Conservation (phyloP, 2,113 vertebrate species). For the Thryonomys swinderianus region DNA sequence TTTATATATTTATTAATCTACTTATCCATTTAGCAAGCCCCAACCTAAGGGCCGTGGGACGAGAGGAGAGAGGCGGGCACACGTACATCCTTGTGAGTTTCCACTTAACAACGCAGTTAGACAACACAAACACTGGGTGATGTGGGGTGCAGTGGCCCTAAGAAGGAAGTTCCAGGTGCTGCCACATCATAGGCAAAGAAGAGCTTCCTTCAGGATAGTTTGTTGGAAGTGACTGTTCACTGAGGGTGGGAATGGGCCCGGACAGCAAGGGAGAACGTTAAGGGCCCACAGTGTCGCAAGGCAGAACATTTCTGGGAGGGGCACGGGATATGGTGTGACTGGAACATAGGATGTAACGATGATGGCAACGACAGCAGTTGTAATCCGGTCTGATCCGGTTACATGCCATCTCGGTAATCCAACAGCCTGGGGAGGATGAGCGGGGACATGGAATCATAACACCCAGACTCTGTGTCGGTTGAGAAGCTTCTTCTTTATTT, state of each 20-base stretch:
- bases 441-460: too few relatives aligned
- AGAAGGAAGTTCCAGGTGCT: neutral
- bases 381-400: too few relatives aligned
- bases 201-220: neutral
- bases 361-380: neutral
- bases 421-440: too few relatives aligned
- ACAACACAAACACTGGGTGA: neutral
- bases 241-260: neutral
- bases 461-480: too few relatives aligned
- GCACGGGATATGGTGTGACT: neutral
- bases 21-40: neutral
- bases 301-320: neutral
- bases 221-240: neutral
- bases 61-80: neutral
- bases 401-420: too few relatives aligned
- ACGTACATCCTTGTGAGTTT: neutral
- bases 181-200: neutral
- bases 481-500: too few relatives aligned
- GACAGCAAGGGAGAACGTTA: neutral
- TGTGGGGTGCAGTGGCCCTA: neutral
- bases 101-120: neutral
- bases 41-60: neutral
- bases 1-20: conserved; percentile 18
- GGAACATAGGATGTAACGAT: neutral
- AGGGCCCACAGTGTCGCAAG: neutral